phyloP scores from a whole-genome alignment of 37 sponge, comb jelly and placozoan species.

The Agelas oroides region DNA sequence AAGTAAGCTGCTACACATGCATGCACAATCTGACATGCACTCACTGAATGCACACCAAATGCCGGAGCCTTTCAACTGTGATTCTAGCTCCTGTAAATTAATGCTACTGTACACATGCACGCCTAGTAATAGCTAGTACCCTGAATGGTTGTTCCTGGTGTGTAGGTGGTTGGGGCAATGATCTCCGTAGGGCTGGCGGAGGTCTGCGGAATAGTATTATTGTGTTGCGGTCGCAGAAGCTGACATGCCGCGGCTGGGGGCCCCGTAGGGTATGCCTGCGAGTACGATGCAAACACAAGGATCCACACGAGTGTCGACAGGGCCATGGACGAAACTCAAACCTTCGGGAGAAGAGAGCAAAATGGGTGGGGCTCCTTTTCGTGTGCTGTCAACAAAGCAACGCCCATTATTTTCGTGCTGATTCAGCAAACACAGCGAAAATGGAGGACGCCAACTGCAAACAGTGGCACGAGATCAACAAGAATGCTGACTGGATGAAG shows the following conservation, averaged over 20 bases:
- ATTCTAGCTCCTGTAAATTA: no score
- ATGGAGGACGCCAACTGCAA: constrained; percentile 20
- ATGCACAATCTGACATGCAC: no score
- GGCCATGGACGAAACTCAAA: no score
- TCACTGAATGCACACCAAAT: no score
- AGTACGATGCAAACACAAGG: background rate
- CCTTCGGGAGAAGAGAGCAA: background rate
- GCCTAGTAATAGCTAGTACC: no score
- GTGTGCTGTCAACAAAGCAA: background rate
- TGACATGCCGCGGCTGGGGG: background rate
- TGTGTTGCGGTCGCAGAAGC: background rate
- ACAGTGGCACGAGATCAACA: constrained; percentile 40
- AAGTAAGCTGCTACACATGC: no score
- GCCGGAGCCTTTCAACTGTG: no score
- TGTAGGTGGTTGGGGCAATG: no score
- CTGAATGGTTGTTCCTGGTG: no score
- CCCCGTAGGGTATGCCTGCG: background rate
- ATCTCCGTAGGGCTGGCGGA: background rate
- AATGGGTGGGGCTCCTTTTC: constrained; percentile 1
- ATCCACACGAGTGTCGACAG: background rate
- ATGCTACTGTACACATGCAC: no score
- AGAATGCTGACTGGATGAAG: constrained; percentile 49
- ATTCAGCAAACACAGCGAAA: background rate
- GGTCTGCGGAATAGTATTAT: background rate
- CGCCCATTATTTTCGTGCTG: background rate